Conservation (phyloP, 2,113 vertebrate species). For the Abramis brama region DNA sequence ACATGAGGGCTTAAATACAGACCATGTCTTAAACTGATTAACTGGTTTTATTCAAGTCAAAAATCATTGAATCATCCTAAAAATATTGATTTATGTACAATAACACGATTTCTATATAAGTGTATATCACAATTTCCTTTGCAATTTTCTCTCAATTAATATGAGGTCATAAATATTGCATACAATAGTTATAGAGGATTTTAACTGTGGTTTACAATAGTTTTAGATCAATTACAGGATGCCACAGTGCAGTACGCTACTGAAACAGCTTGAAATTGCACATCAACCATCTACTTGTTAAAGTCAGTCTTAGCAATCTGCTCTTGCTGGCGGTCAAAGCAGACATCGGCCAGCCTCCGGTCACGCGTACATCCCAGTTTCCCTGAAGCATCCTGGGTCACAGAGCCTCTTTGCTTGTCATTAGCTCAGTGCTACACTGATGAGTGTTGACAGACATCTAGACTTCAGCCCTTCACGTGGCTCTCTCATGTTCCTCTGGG, state of each 20-base stretch:
- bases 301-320: slow-evolving; percentile 60
- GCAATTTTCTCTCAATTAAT: background rate
- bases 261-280: background rate
- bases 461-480: slow-evolving; percentile 68
- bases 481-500: slow-evolving; percentile 60
- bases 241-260: background rate
- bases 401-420: slow-evolving; percentile 64
- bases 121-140: slow-evolving; percentile 42
- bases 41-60: too few relatives aligned
- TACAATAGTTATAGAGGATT: background rate
- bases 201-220: background rate
- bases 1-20: too few relatives aligned
- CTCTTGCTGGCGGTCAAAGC: slow-evolving; percentile 51
- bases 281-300: background rate
- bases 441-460: slow-evolving; percentile 73
- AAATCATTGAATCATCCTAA: too few relatives aligned
- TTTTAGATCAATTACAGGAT: background rate
- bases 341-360: slow-evolving; percentile 64
- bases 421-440: slow-evolving; percentile 63
- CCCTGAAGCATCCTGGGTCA: slow-evolving; percentile 22
- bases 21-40: too few relatives aligned
- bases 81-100: too few relatives aligned
- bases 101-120: too few relatives aligned
- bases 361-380: slow-evolving; percentile 67
- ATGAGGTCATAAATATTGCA: too few relatives aligned